Evolutionary conservation across 2,888 invertebrate genomes (phyloP).

Genomic region (Drosophila neutralis): DNA sequence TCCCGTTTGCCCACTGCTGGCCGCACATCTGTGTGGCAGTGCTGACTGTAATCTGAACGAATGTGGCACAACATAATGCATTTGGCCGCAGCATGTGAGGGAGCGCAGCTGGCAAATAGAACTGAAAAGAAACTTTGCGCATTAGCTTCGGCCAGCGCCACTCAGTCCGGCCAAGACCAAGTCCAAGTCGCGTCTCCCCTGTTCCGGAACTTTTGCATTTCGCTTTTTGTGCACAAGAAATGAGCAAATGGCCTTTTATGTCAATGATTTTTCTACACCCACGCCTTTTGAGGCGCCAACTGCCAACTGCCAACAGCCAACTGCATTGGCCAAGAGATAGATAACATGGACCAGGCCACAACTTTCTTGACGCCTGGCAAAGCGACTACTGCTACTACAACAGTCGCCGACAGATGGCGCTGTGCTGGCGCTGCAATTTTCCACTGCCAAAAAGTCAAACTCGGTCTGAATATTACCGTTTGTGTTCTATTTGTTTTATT

Average conservation of each 20-base stretch:
- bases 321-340: slow-evolving; percentile 50
- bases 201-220: slow-evolving; percentile 67
- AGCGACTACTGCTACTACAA: slow-evolving; percentile 16
- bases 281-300: slow-evolving; percentile 64
- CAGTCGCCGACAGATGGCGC: slow-evolving; percentile 49
- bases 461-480: slow-evolving; percentile 37
- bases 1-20: background rate
- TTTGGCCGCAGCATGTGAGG: slow-evolving; percentile 18
- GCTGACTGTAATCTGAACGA: slow-evolving; percentile 36
- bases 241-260: slow-evolving; percentile 75
- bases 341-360: slow-evolving; percentile 10
- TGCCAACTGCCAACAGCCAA: slow-evolving; percentile 49
- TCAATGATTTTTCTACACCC: slow-evolving; percentile 71
- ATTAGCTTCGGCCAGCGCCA: slow-evolving; percentile 73
- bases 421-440: slow-evolving; percentile 20
- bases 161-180: slow-evolving; percentile 72
- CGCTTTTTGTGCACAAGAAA: slow-evolving; percentile 54
- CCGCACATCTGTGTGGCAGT: slow-evolving; percentile 32
- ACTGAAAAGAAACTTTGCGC: slow-evolving; percentile 71
- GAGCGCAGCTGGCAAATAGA: slow-evolving; percentile 66
- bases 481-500: slow-evolving; percentile 4
- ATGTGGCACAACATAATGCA: slow-evolving; percentile 49
- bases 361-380: slow-evolving; percentile 40
- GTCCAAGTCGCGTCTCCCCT: background rate
- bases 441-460: slow-evolving; percentile 32